Conservation (phyloP, 2,888 invertebrate genomes). For the Tetragonisca angustula region DNA sequence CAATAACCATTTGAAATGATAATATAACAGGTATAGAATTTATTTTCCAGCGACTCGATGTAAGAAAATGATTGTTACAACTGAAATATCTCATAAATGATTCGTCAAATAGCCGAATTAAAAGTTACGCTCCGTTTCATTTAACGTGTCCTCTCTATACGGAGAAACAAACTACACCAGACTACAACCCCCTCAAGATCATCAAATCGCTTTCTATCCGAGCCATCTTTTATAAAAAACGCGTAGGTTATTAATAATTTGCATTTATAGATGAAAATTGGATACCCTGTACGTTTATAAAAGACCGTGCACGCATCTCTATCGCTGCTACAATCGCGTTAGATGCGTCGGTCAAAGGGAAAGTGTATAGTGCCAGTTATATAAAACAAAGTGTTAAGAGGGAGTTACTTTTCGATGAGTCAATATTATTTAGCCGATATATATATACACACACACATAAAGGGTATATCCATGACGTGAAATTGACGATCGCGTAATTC, state of each 20-base stretch:
- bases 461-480: constrained; percentile 36
- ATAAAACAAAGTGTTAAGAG: constrained; percentile 46
- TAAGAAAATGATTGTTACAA: neutral
- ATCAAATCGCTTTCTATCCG: no score
- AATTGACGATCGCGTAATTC: constrained; percentile 63
- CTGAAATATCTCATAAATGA: no score
- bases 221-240: no score
- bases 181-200: no score
- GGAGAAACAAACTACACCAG: no score
- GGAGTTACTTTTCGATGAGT: constrained; percentile 57
- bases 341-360: neutral
- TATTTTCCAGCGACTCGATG: neutral
- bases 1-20: neutral
- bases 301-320: constrained; percentile 1
- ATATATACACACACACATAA: neutral
- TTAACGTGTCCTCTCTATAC: no score
- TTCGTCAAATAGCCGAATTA: no score
- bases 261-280: no score
- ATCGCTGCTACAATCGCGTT: constrained; percentile 17
- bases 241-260: no score
- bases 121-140: no score
- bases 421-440: constrained; percentile 52
- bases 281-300: neutral
- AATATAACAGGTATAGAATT: neutral
- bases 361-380: constrained; percentile 8